Evolutionary conservation across 2,113 vertebrate genomes (phyloP), one percentile per base, ranked within the genome.

Genomic region (Hirundichthys speculiger): DNA sequence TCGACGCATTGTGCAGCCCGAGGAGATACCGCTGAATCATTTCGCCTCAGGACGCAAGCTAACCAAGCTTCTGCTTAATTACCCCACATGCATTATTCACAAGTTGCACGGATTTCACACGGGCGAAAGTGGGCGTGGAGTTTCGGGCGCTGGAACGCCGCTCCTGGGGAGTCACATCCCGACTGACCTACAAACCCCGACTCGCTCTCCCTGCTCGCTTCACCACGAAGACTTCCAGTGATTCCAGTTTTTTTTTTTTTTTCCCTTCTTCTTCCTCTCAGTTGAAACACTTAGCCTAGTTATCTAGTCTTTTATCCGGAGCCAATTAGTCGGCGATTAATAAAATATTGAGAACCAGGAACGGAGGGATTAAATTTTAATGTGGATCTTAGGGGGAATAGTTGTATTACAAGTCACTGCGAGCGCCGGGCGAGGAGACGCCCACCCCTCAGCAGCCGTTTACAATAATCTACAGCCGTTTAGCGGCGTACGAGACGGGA

Each of bases 291-390:
- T 92, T 86, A 86, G 82, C 89, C 87, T 77, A 88, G 78, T 92
- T 90, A 91, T 79, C 83, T 82, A 62, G 77, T 78, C 86, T 90
- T 88, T 91, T 90, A 91, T 92, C 86, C 68, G 42, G 65, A 64
- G 64, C 89, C 90, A 92, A 93, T 93, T 93, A 93, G 88, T 85
- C 54, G 43, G 68, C 82, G 82, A 89, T 93, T 91, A 93, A 93
- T 92, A 89, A 92, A 93, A 92, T 89, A 92, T 93, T 91, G 88
- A 89, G 79, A 86, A 89, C 87, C 67, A 64, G 77, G 85, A 77
- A 77, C 63, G 83, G 64, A 82, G 87, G 79, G 80, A 87, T 92
- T 89, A 80, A 88, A 89, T 80, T 85, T 91, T 90, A 89, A 92
- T 91, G 84, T 69, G 86, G 86, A 81, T 89, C 85, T 88, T 88